Evolutionary conservation across 2,888 invertebrate species (phyloP), one percentile per base, ranked within the genome.

Genomic region (Chrysolina haemoptera): DNA sequence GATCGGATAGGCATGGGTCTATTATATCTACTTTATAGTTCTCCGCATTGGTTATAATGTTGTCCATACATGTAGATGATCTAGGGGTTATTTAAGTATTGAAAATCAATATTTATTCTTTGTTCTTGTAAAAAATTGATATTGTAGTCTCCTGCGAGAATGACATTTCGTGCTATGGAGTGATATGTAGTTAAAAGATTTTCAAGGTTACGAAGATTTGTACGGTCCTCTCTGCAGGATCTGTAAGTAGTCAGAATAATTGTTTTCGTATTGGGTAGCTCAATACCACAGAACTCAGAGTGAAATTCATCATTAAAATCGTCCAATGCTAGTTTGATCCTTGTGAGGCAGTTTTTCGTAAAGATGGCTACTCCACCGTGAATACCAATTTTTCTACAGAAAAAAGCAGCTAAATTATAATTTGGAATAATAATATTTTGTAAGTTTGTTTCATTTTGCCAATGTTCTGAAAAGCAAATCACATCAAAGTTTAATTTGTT

Each of bases 401-500:
- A 62, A 62, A 40, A 62, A 18, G 41, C 62, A 62, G 62, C 62
- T 41, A 41, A 62, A 40, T 35, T 1, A 62, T 62, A 62, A 18
- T 62, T 62, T 41, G 40, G 16, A 18, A 62, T 62, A 8, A 10
- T 62, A 35, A 62, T 62, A 40, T 18, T 62, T 62, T 40, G 2
- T 62, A 40, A 62, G 62, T 62, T 62, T 40, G 62, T 11, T 62
- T 62, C 62, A 8, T 41, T 41, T 40, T 9, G 62, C 62, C 62
- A 62, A 18, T 62, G 62, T 62, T 62, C 62, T 62, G 62, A 35
- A 18, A 55, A 55, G n/a, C 20, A 55, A 55, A 68, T 50, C 3
- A 68, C 59, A 59, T 68, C 59, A 59, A 68, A 68, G 14, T 68
- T n/a, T 59, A 55, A 62, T 69, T 69, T 62, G n/a, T 62, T 62